Percentiles rank a stretch among this genome's conserved stretches.
Evolutionary conservation across 2,888 invertebrate genomes (phyloP).

Genomic region (Norana najaformis): DNA sequence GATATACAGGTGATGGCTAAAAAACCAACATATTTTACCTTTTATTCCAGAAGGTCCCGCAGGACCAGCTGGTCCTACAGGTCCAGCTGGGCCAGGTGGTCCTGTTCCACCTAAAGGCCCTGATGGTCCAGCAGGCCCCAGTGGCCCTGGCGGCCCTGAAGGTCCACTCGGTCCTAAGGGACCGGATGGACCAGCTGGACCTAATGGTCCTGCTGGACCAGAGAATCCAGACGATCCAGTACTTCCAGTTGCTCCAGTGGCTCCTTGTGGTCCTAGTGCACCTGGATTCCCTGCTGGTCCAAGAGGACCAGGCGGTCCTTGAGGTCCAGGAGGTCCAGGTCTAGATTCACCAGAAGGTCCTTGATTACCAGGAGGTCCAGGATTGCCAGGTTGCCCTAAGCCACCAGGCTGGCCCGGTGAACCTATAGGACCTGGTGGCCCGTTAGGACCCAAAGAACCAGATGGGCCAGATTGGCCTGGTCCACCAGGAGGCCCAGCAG

Average conservation of each 20-base stretch:
- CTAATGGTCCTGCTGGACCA: constrained; percentile 28
- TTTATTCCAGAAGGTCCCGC: constrained; percentile 35
- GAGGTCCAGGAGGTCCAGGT: not conserved
- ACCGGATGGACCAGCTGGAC: constrained; percentile 33
- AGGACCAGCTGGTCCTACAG: constrained; percentile 38
- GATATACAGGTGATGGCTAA: not conserved
- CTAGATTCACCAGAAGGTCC: not conserved
- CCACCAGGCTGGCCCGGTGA: constrained; percentile 31
- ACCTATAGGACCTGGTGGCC: constrained; percentile 36
- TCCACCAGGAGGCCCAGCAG: constrained; percentile 36
- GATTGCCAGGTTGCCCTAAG: constrained; percentile 34
- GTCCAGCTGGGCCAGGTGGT: constrained; percentile 38
- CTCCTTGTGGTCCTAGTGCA: not conserved
- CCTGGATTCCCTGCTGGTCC: constrained; percentile 39
- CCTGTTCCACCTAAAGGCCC: constrained; percentile 39
- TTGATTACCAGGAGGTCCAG: not conserved
- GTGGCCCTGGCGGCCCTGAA: constrained; percentile 36
- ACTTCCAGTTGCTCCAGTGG: constrained; percentile 33
- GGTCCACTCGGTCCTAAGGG: constrained; percentile 39
- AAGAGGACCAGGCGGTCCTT: constrained; percentile 20
- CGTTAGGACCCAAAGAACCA: constrained; percentile 49
- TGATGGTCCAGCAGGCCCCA: constrained; percentile 31
- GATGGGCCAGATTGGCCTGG: constrained; percentile 30
- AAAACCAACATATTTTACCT: not conserved
- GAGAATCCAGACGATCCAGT: constrained; percentile 40